Percentiles rank a stretch among this genome's conserved stretches.
Evolutionary conservation across 2,113 vertebrate species (phyloP).

Genomic region (Pycnonotus jocosus): DNA sequence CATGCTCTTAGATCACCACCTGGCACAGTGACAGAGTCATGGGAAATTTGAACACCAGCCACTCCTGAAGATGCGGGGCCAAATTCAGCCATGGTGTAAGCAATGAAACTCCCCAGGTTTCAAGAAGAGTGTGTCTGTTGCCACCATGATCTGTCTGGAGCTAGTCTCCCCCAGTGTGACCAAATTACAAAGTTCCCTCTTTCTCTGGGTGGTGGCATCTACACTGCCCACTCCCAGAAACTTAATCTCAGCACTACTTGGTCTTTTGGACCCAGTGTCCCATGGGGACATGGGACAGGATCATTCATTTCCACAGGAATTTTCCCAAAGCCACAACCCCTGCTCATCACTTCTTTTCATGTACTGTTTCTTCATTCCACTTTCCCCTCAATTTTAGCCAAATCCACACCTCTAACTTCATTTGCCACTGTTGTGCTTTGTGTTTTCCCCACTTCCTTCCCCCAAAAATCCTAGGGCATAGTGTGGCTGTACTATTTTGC

Average conservation of each 20-base stretch:
- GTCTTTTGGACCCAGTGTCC: background rate
- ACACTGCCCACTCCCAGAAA: background rate
- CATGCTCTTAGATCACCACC: constrained; percentile 45
- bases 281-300: background rate
- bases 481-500: background rate
- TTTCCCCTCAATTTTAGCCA: background rate
- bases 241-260: background rate
- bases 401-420: background rate
- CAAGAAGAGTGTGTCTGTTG: background rate
- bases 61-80: constrained; percentile 42
- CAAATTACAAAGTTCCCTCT: background rate
- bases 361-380: background rate
- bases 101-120: background rate
- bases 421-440: background rate
- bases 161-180: background rate
- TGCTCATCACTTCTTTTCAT: background rate
- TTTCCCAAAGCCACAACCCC: background rate
- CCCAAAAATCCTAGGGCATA: background rate
- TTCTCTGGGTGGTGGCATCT: background rate
- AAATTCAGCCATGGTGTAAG: constrained; percentile 40
- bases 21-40: constrained; percentile 62
- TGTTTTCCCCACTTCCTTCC: background rate
- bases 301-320: background rate
- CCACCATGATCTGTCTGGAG: background rate
- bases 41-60: constrained; percentile 62